Percentiles rank a stretch among this genome's conserved stretches.
Conservation (phyloP, 2,113 vertebrate species). For the Globicephala melas region DNA sequence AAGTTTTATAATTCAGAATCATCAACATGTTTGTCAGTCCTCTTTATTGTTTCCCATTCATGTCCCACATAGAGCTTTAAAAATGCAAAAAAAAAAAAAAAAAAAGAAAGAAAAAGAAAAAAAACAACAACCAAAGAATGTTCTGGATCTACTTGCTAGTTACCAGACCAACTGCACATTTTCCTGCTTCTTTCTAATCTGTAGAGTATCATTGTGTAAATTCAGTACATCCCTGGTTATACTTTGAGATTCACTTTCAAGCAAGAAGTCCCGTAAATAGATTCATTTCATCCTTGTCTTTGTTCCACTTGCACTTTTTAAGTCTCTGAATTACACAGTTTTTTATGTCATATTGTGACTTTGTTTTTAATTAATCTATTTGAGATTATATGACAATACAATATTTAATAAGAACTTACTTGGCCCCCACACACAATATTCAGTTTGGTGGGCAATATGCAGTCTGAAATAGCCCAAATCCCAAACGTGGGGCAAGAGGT, state of each 20-base stretch:
- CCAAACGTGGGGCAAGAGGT: neutral
- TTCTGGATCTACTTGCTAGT: neutral
- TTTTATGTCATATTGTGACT: neutral
- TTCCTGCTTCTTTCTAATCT: neutral
- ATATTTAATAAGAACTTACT: neutral
- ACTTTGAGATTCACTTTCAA: conserved; percentile 12
- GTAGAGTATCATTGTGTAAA: neutral
- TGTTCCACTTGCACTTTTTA: neutral
- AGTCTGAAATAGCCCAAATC: neutral
- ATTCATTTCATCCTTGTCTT: neutral
- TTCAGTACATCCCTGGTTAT: neutral
- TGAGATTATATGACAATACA: neutral
- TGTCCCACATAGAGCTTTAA: neutral
- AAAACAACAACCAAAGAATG: rapidly evolving
- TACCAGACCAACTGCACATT: neutral
- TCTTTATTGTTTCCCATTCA: neutral
- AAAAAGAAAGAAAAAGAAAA: neutral
- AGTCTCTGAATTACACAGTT: neutral
- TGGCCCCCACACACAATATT: neutral
- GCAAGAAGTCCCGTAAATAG: neutral
- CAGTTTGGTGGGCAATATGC: neutral
- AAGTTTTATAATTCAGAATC: neutral
- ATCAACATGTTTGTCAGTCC: neutral
- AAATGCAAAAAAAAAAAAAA: neutral
- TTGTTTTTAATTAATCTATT: neutral